Percentiles rank a stretch among this genome's conserved stretches.
Conservation (phyloP, 2,113 vertebrate species). For the Riparia riparia region DNA sequence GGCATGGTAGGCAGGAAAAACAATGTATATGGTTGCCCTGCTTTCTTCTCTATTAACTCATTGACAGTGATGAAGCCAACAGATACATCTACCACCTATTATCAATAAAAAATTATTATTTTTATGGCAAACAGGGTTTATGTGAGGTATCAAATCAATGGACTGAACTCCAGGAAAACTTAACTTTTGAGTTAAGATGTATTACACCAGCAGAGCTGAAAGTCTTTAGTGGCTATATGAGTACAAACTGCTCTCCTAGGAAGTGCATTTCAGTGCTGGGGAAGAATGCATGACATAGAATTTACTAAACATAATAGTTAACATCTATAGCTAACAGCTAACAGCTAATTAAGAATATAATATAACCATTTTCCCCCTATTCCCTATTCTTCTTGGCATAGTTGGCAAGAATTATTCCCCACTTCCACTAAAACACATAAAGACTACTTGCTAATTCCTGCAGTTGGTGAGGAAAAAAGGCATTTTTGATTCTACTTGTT, state of each 20-base stretch:
- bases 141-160: neutral
- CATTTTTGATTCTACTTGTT: neutral
- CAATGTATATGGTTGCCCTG: fast-evolving
- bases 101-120: neutral
- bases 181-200: neutral
- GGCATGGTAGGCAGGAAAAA: neutral
- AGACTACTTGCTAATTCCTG: neutral
- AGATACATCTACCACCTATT: neutral
- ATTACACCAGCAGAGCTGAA: neutral
- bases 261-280: neutral
- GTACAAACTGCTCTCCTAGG: neutral
- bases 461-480: neutral
- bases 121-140: neutral
- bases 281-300: neutral
- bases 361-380: neutral
- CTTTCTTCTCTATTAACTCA: neutral
- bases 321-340: neutral
- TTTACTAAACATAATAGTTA: neutral
- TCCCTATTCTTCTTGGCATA: neutral
- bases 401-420: neutral
- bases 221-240: neutral
- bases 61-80: neutral
- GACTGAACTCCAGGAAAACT: neutral
- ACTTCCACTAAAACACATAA: neutral
- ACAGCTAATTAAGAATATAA: neutral